Base-by-base conservation (phyloP, 2,113 vertebrate species). In the Hemiprocne comata region DNA sequence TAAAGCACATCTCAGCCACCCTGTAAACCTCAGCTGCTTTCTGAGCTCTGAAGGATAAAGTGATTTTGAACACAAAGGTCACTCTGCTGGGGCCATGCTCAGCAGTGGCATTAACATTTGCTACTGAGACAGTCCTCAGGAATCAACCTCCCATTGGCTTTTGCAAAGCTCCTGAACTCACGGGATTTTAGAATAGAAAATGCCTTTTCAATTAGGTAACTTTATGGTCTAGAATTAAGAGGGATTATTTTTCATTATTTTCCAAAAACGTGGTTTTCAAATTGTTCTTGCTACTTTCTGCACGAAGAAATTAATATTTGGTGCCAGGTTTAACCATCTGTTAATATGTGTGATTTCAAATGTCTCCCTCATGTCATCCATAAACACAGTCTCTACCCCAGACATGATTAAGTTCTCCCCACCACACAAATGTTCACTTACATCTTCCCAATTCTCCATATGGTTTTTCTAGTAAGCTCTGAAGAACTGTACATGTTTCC, bases 261-360 rank as follows among this genome's bases (percentile, higher is more conserved):
- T 51, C n/a, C 17, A 8, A n/a, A 65, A 25, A 24, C 2, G 3
- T 0, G 6, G 1, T 51, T 83, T 88, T 84, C 12, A 42, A 84
- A 20, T 66, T 50, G 44, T 51, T 91, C 77, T 65, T 10, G 25
- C 3, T 60, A 42, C 12, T 87, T 94, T 84, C 93, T 34, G 42
- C 20, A 13, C 33, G 17, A 11, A 89, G 72, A 54, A 62, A 71
- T 18, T n/a, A 85, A 58, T 87, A 82, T 91, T 94, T 95, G 89
- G 53, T 94, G 69, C 66, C 93, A 87, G 89, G 73, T 96, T 74
- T 57, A 74, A 51, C 96, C 96, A 96, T 96, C 96, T 95, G 91
- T 54, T 94, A 78, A 36, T 73, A 71, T 76, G 57, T 6, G 67
- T 33, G 48, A 84, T 71, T 91, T 66, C 77, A 81, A 29, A 77